phyloP scores from a whole-genome alignment of 1,140 invertebrate genomes.

The Leptinotarsa texana region DNA sequence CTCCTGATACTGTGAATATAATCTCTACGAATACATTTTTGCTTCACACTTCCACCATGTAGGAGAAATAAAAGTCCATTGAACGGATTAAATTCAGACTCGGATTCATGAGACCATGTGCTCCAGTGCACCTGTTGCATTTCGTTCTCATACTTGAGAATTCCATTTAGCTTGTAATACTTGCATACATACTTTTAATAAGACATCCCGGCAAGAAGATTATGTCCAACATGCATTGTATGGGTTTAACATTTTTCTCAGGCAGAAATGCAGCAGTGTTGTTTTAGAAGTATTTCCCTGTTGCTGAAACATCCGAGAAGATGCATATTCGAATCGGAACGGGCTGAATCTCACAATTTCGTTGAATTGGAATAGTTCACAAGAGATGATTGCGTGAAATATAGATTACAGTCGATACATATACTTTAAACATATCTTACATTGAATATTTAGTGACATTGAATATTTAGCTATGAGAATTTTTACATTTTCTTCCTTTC shows the following conservation, averaged over 20 bases:
- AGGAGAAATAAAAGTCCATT: not conserved
- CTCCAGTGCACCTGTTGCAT: constrained; percentile 2
- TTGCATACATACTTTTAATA: not conserved
- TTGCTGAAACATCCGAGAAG: not conserved
- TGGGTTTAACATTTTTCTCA: not conserved
- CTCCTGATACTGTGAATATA: too few relatives aligned
- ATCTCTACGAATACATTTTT: too few relatives aligned
- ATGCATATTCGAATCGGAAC: not conserved
- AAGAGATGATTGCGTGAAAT: too few relatives aligned
- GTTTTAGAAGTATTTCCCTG: not conserved
- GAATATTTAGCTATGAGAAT: too few relatives aligned
- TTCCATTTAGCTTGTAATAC: constrained; percentile 1
- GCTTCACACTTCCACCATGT: not conserved
- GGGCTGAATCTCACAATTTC: too few relatives aligned
- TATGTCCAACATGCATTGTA: not conserved
- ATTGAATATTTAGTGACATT: too few relatives aligned
- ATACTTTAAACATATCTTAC: too few relatives aligned
- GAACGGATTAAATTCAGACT: not conserved
- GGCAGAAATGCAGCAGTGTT: not conserved
- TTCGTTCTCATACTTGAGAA: constrained; percentile 1
- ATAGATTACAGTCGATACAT: too few relatives aligned
- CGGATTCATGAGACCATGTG: not conserved
- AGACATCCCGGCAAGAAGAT: not conserved
- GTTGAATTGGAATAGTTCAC: too few relatives aligned
- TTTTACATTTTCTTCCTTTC: too few relatives aligned